Evolutionary conservation across 2,888 invertebrate genomes (phyloP).

Genomic region (Stegophylla sp.): DNA sequence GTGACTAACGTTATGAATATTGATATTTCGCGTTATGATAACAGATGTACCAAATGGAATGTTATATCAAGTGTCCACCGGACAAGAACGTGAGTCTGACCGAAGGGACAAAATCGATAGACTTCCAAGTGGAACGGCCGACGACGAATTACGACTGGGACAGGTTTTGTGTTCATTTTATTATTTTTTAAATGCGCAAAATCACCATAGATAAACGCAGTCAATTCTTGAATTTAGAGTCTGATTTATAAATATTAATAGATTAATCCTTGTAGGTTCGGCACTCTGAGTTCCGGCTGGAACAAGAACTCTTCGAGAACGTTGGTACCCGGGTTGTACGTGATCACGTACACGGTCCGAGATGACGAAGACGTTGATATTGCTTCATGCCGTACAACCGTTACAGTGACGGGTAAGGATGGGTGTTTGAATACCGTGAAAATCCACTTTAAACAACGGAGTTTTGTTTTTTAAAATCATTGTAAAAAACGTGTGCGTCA

Average conservation of each 20-base stretch:
- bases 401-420: conserved; percentile 32
- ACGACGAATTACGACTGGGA: conserved; percentile 47
- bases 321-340: conserved; percentile 29
- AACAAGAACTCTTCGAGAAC: conserved; percentile 15
- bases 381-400: conserved; percentile 32
- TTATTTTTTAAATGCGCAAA: background rate
- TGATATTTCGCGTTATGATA: background rate
- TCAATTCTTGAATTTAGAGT: too few relatives aligned
- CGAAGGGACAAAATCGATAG: background rate
- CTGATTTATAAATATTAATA: too few relatives aligned
- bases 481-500: too few relatives aligned
- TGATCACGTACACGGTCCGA: conserved; percentile 41
- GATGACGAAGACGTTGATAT: conserved; percentile 29
- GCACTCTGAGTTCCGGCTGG: conserved; percentile 44
- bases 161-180: conserved; percentile 13
- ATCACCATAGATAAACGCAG: too few relatives aligned
- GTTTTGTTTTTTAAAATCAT: too few relatives aligned
- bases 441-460: too few relatives aligned
- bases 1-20: too few relatives aligned
- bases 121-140: conserved; percentile 31
- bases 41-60: conserved; percentile 40
- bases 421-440: too few relatives aligned
- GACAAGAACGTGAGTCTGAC: conserved; percentile 33
- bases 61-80: conserved; percentile 43
- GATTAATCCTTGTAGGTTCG: background rate